These are phyloP conservation scores for Drosophila sp. DNA, from an alignment of 1,140 invertebrate species.

Conservation along the genomic window DNA sequence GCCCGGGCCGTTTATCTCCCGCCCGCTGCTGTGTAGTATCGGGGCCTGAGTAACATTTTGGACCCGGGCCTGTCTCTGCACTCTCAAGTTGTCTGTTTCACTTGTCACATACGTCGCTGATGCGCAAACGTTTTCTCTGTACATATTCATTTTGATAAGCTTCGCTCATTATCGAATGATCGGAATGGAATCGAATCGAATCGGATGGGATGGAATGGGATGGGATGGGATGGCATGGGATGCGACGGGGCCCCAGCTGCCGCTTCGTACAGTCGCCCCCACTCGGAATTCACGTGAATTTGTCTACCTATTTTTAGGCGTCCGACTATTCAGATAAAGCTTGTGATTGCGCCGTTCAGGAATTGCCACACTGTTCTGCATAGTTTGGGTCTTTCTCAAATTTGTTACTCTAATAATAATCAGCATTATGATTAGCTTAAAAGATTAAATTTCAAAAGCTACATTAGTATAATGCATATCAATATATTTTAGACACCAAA, in stretches of 20 bases:
- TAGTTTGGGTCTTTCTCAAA: background rate
- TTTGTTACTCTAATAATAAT: too few species aligned
- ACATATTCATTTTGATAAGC: conserved; percentile 22
- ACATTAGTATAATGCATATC: too few species aligned
- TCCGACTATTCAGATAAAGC: conserved; percentile 9
- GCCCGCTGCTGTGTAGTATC: conserved; percentile 11
- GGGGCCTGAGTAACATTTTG: conserved; percentile 43
- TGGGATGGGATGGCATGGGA: background rate
- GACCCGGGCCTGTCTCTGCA: conserved; percentile 49
- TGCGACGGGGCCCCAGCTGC: background rate
- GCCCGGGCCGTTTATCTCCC: conserved; percentile 2
- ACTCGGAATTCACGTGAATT: conserved; percentile 35
- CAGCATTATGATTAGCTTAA: too few species aligned
- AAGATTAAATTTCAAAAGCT: too few species aligned
- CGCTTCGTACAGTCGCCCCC: conserved; percentile 9
- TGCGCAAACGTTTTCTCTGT: conserved; percentile 40
- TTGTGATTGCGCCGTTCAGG: conserved; percentile 25
- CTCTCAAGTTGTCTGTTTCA: background rate
- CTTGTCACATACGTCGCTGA: conserved; percentile 4
- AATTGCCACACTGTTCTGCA: conserved; percentile 19
- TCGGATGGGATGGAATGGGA: background rate
- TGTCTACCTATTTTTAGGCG: conserved; percentile 43
- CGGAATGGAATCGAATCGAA: too few species aligned
- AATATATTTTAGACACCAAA: too few species aligned
- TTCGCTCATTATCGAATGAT: background rate